Evolutionary conservation across 64 coral and sea anemone genomes (phyloP), one percentile per base, ranked within the genome.

Genomic region (Actinia equina): DNA sequence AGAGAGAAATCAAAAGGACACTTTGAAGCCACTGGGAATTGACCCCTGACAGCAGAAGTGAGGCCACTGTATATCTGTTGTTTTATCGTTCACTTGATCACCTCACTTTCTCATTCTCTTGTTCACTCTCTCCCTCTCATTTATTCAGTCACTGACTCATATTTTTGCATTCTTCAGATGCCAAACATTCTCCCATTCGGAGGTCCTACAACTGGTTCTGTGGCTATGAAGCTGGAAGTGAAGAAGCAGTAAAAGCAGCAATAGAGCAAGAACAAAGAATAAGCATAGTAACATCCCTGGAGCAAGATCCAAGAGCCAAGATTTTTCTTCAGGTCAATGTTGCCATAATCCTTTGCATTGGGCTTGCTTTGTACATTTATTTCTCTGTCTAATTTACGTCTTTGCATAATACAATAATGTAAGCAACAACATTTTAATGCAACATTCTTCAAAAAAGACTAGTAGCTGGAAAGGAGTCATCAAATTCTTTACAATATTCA

Each of bases 191-290:
- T 5, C 46, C 9, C 56, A 42, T 88, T 19, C 88, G 79, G 64
- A 92, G 85, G 30, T 88, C 91, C 61, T 84, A 88, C 13, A 95
- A 77, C 45, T 99, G 97, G 97, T 90, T 99, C 69, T 99, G 97
- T 86, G 97, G 97, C 41, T 90, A 95, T 26, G 93, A 99, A 43
- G 44, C 5, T 20, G 88, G 82, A 45, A 84, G 88, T 11, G 71
- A 91, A 26, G 91, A 92, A 45, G 93, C 93, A 17, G 25, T 83
- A 22, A 64, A 86, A 42, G 88, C 90, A 12, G 91, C 90, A 18
- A 56, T 82, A 7, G 88, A 87, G 12, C 88, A 99, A 44, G 86
- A 95, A 45, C 59, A 95, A 56, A 87, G 89, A 18, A 77, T 99
- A n/a, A 26, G 45, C 17, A 64, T 44, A 0, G 43, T 99, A 12